These are phyloP conservation scores for Ambastaia sidthimunki DNA, from an alignment of 2,797 vertebrate species.

Conservation along the genomic window DNA sequence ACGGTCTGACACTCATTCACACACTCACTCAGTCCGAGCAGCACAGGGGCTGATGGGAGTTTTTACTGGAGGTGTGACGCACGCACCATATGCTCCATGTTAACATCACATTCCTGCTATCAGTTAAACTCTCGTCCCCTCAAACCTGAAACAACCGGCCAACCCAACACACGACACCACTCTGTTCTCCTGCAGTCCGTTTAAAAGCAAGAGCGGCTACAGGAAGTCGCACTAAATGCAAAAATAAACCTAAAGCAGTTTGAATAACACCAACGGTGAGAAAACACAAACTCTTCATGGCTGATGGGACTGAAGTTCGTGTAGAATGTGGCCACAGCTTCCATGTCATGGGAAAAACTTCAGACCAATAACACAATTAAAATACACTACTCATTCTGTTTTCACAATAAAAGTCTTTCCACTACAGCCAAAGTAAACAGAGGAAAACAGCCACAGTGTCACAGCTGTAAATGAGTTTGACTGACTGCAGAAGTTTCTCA, in stretches of 20 bases:
- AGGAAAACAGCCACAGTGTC: conserved; percentile 39
- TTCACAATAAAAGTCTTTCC: neutral
- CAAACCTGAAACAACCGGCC: conserved; percentile 21
- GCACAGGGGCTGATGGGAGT: conserved; percentile 23
- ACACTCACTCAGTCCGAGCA: conserved; percentile 55
- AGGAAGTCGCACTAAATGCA: neutral
- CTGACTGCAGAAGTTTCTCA: conserved; percentile 43
- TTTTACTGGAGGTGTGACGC: conserved; percentile 33
- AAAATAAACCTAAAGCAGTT: neutral
- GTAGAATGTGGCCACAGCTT: conserved; percentile 27
- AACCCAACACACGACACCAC: neutral
- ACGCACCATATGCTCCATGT: conserved; percentile 42
- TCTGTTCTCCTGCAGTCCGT: conserved; percentile 22
- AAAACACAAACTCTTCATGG: conserved; percentile 22
- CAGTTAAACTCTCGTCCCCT: conserved; percentile 34
- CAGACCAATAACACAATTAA: neutral
- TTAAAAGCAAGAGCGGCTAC: neutral
- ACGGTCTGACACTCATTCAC: conserved; percentile 55
- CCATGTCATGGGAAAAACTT: conserved; percentile 17
- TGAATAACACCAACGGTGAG: neutral
- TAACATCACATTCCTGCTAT: conserved; percentile 48
- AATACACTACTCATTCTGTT: conserved; percentile 27
- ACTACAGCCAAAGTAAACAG: neutral
- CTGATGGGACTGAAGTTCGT: conserved; percentile 21
- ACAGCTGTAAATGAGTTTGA: conserved; percentile 23